Base-by-base conservation (phyloP, 2,113 vertebrate genomes). In the Romanogobio albipinnatus region DNA sequence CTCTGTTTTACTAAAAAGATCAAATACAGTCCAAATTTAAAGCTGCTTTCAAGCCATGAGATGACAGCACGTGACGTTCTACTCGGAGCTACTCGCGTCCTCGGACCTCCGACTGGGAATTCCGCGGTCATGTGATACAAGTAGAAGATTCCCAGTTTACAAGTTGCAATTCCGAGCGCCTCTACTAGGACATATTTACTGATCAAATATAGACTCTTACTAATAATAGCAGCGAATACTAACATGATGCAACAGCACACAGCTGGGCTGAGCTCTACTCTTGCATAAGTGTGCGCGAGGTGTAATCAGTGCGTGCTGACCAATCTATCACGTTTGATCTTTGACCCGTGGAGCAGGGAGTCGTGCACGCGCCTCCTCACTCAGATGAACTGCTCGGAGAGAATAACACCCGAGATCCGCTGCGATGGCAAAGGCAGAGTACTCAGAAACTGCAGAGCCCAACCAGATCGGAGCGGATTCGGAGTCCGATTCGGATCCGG, bases 401-500 rank as follows among this genome's bases (percentile, higher is more conserved):
- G 24, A 75, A 2, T 19, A 74, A 74, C 29, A 29, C 19, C 22
- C n/a, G 9, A 10, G 3, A 22, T 29, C 17, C 43, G 61, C 71
- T 4, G 62, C 13, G 33, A 87, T 80, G 87, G 88, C 73, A n/a
- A 93, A 92, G 91, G 90, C 90, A 86, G 88, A 86, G 11, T 84
- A 74, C 76, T 56, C 89, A 15, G 88, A 88, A 39, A 66, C 68
- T 2, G 17, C 89, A 17, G 88, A 83, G 17, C 80, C 39, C 39
- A 84, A 56, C 68, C 82, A 76, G 13, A 0, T 93, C 84, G 89
- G 19, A 36, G 66, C 90, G 62, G 92, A 91, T 90, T 74, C 95
- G 0, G 94, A 96, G 82, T 95, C 96, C 0, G 97, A 98, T 87
- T 96, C 95, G 0, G 97, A 98, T 68, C 92, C 94, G 82, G 91